Conservation (phyloP, 2,113 vertebrate species). For the Thunnus maccoyii region DNA sequence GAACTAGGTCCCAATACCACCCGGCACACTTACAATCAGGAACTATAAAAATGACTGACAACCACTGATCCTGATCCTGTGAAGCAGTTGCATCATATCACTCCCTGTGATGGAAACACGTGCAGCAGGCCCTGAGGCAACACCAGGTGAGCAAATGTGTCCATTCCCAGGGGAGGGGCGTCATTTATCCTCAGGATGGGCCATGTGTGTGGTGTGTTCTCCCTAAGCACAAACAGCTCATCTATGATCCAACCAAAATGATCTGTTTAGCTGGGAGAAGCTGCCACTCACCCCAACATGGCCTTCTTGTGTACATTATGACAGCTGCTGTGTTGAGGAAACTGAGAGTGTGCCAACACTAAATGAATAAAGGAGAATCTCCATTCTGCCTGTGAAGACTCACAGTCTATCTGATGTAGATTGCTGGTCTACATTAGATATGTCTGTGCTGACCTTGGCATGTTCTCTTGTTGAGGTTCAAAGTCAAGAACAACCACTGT, state of each 20-base stretch:
- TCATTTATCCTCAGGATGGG: conserved; percentile 28
- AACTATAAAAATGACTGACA: conserved; percentile 9
- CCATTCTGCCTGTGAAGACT: too few relatives aligned
- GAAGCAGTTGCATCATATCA: conserved; percentile 32
- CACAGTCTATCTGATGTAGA: too few relatives aligned
- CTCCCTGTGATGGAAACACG: conserved; percentile 5
- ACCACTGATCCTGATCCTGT: neutral
- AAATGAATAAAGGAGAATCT: too few relatives aligned
- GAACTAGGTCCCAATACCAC: neutral
- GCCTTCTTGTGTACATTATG: neutral
- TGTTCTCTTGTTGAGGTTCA: neutral
- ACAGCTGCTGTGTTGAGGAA: conserved; percentile 7
- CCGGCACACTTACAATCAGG: neutral
- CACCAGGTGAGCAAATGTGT: conserved; percentile 18
- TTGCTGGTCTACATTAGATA: too few relatives aligned
- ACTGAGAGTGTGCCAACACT: neutral
- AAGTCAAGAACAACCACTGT: neutral
- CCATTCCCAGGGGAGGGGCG: neutral
- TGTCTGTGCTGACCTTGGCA: neutral
- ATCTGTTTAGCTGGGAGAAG: neutral
- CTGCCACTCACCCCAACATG: neutral
- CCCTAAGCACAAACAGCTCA: neutral
- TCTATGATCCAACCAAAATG: neutral
- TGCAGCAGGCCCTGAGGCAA: conserved; percentile 17
- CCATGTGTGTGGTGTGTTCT: neutral